Evolutionary conservation across 2,797 vertebrate genomes (phyloP), one percentile per base, ranked within the genome.

Genomic region (Brachyrhaphis roseni): DNA sequence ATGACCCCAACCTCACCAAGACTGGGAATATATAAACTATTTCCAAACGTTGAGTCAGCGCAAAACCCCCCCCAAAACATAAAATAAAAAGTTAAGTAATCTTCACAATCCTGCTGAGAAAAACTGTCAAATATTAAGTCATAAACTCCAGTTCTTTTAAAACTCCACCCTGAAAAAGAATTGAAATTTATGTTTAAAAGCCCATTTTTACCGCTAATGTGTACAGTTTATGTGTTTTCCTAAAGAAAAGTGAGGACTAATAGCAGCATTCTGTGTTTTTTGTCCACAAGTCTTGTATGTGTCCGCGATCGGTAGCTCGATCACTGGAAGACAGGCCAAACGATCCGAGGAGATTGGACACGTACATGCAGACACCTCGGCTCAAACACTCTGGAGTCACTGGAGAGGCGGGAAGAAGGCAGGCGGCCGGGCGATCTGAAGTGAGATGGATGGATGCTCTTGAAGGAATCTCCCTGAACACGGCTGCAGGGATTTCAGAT

Each of bases 371-470:
- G 78, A 76, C 31, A 72, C 68, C 57, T 76, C 47, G 5, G 3
- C 62, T 84, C 78, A 78, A 79, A 86, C 74, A 78, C 41, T 45
- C 10, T 0, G 26, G 72, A 86, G 83, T 79, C 81, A 55, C 74
- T 3, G 20, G 85, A 78, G 79, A 84, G 75, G 31, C 34, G 78
- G 72, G 72, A 68, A 74, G 78, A 74, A 75, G 83, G 82, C 64
- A 81, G 84, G 81, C 75, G 26, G 81, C 75, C 64, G 8, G 73
- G 31, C 15, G 20, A 74, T 72, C 79, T 88, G 86, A 90, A 91
- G 89, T 91, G 90, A 93, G 91, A 92, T 89, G 86, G 88, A 92
- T 93, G 85, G 76, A 46, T 82, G 76, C 84, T 79, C 77, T 79
- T 81, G 84, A 72, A 84, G 79, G 84, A 88, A 84, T 77, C 90